phyloP scores from a whole-genome alignment of 2,113 vertebrate species.

The Turnix velox region DNA sequence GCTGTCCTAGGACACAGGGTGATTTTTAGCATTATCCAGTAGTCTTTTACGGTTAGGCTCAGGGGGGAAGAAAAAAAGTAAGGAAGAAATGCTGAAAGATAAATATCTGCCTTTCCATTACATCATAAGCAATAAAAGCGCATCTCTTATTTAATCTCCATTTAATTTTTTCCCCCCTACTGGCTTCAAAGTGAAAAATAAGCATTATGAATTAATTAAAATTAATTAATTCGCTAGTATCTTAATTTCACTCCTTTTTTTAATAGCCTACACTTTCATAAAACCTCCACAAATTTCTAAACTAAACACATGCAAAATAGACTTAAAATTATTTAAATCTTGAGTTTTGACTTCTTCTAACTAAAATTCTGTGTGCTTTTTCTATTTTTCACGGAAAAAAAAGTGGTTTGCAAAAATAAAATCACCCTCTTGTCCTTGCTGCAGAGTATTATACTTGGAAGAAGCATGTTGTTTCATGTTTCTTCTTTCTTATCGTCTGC shows the following conservation, averaged over 20 bases:
- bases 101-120: neutral
- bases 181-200: conserved; percentile 11
- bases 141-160: neutral
- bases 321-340: neutral
- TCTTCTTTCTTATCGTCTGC: neutral
- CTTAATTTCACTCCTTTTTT: neutral
- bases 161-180: neutral
- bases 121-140: neutral
- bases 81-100: neutral
- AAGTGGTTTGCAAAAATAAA: neutral
- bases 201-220: neutral
- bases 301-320: neutral
- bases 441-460: neutral
- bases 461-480: neutral
- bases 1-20: neutral
- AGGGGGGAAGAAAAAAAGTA: neutral
- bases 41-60: neutral
- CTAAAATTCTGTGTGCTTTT: neutral
- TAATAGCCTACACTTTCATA: neutral
- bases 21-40: neutral
- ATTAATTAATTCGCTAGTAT: neutral
- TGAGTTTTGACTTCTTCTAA: neutral
- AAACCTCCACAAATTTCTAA: neutral
- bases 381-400: neutral
- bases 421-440: neutral